Conservation (phyloP, 2,113 vertebrate genomes). For the Podilymbus podiceps region DNA sequence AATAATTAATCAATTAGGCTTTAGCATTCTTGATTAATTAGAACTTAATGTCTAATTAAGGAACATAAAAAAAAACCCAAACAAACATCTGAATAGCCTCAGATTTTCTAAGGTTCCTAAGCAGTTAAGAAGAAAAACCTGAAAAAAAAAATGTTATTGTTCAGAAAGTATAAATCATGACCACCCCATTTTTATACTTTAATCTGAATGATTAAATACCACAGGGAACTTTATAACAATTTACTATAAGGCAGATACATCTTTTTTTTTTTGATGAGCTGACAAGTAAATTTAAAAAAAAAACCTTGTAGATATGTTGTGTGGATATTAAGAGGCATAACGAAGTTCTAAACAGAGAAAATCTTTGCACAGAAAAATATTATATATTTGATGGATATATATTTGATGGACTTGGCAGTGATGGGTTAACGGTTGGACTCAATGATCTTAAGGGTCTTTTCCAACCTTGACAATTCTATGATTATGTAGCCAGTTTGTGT, state of each 20-base stretch:
- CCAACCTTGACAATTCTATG: too few species aligned
- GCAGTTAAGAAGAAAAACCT: background rate
- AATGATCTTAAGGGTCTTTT: too few species aligned
- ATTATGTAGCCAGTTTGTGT: background rate
- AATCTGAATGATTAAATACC: background rate
- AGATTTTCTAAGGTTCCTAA: background rate
- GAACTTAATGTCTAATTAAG: background rate
- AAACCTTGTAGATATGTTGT: too few species aligned
- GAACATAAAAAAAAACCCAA: background rate
- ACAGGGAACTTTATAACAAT: background rate
- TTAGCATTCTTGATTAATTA: background rate
- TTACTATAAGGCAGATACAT: background rate
- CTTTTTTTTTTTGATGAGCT: background rate
- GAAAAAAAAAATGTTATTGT: background rate
- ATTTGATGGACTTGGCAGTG: too few species aligned
- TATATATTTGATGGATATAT: too few species aligned
- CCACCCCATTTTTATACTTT: background rate
- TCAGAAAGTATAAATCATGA: background rate
- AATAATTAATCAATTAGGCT: background rate
- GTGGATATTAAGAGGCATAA: background rate
- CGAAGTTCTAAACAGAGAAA: background rate
- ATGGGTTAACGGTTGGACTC: too few species aligned
- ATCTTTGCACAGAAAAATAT: background rate
- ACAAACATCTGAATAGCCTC: background rate
- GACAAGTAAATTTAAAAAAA: background rate